Evolutionary conservation across 2,888 invertebrate genomes (phyloP), one percentile per base, ranked within the genome.

Genomic region (Melanargia galathea): DNA sequence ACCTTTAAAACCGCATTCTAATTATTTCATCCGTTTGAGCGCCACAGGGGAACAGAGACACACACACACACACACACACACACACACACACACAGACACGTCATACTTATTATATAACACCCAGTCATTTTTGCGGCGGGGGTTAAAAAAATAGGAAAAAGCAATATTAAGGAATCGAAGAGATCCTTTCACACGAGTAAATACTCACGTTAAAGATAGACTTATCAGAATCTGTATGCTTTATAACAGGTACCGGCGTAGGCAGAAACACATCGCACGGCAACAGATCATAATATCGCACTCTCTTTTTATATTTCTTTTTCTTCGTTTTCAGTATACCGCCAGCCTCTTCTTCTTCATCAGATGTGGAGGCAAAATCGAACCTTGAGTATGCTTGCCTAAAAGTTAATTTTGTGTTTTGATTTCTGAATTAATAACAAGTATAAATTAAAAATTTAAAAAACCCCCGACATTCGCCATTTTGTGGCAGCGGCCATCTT

Each of bases 191-290:
- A 6, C 5, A 46, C 4, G 13, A 46, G 13, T 2, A 8, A 2
- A 30, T 46, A 76, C 84, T 80, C 46, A 88, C 89, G 63, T 85
- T 83, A 57, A 90, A 75, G 64, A 89, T 87, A 55, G 84, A 84
- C 68, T 74, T 77, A 73, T 86, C 80, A 2, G 88, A 87, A 11
- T 78, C 69, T 1, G 86, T 78, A 65, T 90, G 90, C 64, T 78
- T 83, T 24, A 90, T 72, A 3, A 83, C 62, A 11, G 80, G 78
- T 2, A 64, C 66, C 0, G 87, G 85, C 0, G 79, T 74, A 0
- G 86, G 82, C 51, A 90, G 49, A 63, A 75, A 51, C n/a, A 89
- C 80, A 56, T 86, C 85, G 1, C 82, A 78, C 0, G 86, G 81
- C 69, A 78, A 40, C 1, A 82, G 71, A 63, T 87, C 86, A 33